phyloP scores from a whole-genome alignment of 2,888 invertebrate species.

The Andrena dorsata region DNA sequence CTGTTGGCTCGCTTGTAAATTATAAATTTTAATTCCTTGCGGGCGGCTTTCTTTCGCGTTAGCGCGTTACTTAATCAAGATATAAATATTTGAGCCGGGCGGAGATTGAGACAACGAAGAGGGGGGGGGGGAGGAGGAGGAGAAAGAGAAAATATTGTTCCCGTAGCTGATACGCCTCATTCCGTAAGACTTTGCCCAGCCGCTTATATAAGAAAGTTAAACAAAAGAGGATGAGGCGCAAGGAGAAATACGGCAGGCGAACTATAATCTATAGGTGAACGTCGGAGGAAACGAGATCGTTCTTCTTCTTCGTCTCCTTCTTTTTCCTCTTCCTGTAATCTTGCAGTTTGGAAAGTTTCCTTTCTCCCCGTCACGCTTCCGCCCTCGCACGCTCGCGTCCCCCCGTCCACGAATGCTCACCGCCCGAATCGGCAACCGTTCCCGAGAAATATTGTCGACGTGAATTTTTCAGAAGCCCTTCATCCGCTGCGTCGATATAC shows the following conservation, averaged over 20 bases:
- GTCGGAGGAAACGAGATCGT: conserved; percentile 50
- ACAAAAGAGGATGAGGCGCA: conserved; percentile 52
- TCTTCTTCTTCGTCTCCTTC: conserved; percentile 27
- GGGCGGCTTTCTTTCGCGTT: conserved; percentile 19
- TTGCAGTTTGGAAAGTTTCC: conserved; percentile 48
- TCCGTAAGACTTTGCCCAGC: conserved; percentile 47
- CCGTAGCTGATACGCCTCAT: conserved; percentile 59
- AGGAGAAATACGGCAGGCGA: conserved; percentile 49
- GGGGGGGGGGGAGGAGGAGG: neutral
- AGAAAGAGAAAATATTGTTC: conserved; percentile 66
- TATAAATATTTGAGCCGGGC: conserved; percentile 51
- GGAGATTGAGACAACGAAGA: conserved; percentile 42
- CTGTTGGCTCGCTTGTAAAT: neutral
- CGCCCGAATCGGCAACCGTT: conserved; percentile 29
- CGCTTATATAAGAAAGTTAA: conserved; percentile 70
- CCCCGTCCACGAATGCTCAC: conserved; percentile 19
- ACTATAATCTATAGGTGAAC: conserved; percentile 62
- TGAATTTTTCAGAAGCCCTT: neutral
- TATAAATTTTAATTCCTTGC: conserved; percentile 33
- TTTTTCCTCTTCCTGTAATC: conserved; percentile 45
- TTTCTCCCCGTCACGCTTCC: conserved; percentile 3
- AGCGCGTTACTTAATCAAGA: conserved; percentile 37
- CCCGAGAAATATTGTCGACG: conserved; percentile 4
- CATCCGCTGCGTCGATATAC: no score
- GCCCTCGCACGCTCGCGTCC: conserved; percentile 27